phyloP scores from a whole-genome alignment of 2,113 vertebrate species.

The Aepyceros melampus region DNA sequence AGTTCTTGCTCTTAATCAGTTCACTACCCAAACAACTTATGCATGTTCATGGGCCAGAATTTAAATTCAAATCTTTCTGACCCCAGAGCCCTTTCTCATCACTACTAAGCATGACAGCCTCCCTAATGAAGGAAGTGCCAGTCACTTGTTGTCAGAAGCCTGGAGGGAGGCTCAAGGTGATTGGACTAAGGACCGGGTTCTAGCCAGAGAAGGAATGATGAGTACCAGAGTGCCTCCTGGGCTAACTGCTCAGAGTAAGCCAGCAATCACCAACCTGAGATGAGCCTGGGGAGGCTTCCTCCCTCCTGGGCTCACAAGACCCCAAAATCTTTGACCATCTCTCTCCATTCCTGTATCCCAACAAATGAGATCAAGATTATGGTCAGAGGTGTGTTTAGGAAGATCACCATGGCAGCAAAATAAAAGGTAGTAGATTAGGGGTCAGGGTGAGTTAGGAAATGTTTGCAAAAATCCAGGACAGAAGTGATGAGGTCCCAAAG shows the following conservation, averaged over 20 bases:
- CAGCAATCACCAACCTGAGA: background rate
- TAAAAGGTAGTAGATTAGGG: background rate
- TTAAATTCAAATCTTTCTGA: background rate
- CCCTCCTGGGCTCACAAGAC: background rate
- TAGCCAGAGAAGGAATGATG: background rate
- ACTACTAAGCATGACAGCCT: background rate
- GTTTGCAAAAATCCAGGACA: background rate
- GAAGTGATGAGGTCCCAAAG: background rate
- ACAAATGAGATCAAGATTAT: slow-evolving; percentile 30
- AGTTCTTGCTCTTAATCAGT: background rate
- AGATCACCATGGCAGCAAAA: background rate
- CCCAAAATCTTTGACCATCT: background rate
- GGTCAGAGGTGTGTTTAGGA: background rate
- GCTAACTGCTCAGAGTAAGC: background rate
- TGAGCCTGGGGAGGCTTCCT: background rate
- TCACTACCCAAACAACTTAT: background rate
- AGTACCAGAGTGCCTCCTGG: background rate
- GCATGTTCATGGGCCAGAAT: background rate
- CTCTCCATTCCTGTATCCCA: background rate
- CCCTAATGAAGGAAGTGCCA: background rate
- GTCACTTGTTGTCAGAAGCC: background rate
- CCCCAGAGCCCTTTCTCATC: background rate
- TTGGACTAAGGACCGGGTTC: background rate
- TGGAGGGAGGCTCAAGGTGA: background rate
- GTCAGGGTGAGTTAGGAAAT: background rate